These are phyloP conservation scores for Pangasius mekongensis DNA, from an alignment of 2,797 vertebrate species.

Conservation along the genomic window DNA sequence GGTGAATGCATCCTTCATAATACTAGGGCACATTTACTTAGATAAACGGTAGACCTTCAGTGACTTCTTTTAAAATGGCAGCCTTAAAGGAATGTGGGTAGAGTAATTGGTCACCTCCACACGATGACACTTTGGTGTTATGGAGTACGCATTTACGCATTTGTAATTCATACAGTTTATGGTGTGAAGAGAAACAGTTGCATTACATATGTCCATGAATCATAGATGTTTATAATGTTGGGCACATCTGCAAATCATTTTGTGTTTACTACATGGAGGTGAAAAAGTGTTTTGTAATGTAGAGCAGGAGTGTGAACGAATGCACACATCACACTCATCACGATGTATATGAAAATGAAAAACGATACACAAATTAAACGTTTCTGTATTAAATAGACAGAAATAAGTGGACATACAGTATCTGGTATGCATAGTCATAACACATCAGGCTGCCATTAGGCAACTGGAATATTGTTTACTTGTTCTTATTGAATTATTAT, in stretches of 20 bases:
- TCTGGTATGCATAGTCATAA: background rate
- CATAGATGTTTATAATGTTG: background rate
- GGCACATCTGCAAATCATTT: conserved; percentile 1
- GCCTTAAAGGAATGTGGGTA: background rate
- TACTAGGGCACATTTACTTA: background rate
- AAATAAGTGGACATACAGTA: background rate
- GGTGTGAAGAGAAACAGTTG: conserved; percentile 8
- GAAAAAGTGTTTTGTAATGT: background rate
- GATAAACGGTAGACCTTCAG: background rate
- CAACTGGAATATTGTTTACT: conserved; percentile 9
- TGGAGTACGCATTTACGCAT: background rate
- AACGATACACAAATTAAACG: background rate
- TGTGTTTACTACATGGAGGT: background rate
- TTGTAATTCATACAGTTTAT: background rate
- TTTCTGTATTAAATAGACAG: background rate
- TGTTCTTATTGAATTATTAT: background rate
- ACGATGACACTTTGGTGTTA: background rate
- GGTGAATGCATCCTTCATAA: background rate
- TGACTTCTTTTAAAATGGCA: background rate
- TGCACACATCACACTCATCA: too few species aligned
- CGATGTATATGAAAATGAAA: too few species aligned
- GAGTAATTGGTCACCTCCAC: background rate
- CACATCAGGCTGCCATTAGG: background rate
- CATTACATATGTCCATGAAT: background rate
- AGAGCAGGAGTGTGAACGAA: background rate